phyloP scores from a whole-genome alignment of 2,888 invertebrate genomes.

The Thyatira batis region DNA sequence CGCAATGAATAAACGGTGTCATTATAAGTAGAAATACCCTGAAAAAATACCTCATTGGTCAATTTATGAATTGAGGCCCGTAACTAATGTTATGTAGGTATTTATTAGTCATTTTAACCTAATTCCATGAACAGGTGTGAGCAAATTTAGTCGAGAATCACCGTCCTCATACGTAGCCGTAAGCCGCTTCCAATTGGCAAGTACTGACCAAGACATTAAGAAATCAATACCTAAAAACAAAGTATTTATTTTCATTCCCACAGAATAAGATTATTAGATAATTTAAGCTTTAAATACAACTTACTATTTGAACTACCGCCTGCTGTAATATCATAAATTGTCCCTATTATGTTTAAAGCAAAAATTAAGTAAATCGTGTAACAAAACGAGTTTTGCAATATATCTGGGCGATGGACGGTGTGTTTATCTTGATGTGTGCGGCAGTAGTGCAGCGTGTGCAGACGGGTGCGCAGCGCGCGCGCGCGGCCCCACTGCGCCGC shows the following conservation, averaged over 20 bases:
- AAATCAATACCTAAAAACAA: conserved; percentile 25
- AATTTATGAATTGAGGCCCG: too few species aligned
- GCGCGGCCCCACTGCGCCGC: conserved; percentile 14
- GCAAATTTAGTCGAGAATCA: conserved; percentile 27
- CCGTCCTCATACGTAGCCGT: conserved; percentile 23
- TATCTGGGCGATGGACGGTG: conserved; percentile 2
- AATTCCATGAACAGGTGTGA: conserved; percentile 34
- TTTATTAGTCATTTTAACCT: conserved; percentile 22
- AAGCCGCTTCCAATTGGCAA: conserved; percentile 36
- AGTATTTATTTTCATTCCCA: too few species aligned
- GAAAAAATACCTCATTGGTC: too few species aligned
- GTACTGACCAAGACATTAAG: conserved; percentile 36
- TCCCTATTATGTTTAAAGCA: conserved; percentile 34
- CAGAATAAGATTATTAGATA: too few species aligned
- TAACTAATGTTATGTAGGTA: background rate
- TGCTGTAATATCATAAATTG: conserved; percentile 28
- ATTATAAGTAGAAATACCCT: background rate
- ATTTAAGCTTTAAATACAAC: too few species aligned
- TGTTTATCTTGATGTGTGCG: conserved; percentile 10
- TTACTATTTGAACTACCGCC: conserved; percentile 21
- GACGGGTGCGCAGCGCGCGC: conserved; percentile 20
- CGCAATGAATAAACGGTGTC: background rate
- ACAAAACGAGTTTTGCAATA: conserved; percentile 19
- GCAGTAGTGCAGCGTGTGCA: conserved; percentile 29
- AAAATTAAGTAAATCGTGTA: conserved; percentile 21